Percentiles rank a stretch among this genome's conserved stretches.
phyloP scores from a whole-genome alignment of 2,888 invertebrate species.

The Cylloceria caligata region DNA sequence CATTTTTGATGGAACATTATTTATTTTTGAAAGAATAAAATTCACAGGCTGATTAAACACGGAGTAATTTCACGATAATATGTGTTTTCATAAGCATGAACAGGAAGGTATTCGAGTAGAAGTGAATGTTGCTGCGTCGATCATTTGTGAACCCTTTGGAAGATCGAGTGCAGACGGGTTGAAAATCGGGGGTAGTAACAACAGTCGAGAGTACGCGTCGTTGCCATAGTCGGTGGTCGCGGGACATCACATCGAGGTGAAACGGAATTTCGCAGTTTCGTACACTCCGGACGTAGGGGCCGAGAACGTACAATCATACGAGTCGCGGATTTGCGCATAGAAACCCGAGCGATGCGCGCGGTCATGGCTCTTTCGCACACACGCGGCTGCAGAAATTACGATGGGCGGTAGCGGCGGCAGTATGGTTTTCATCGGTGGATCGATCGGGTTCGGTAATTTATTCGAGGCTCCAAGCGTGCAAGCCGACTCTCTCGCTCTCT shows the following conservation, averaged over 20 bases:
- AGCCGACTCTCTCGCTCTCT: constrained; percentile 40
- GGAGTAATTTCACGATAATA: background rate
- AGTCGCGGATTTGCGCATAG: constrained; percentile 33
- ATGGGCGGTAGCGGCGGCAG: constrained; percentile 60
- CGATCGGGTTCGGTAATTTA: constrained; percentile 73
- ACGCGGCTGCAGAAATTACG: constrained; percentile 67
- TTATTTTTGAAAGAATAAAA: no score
- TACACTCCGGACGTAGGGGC: constrained; percentile 10
- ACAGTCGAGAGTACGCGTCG: constrained; percentile 44
- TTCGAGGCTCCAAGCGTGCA: constrained; percentile 66
- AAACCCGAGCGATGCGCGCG: constrained; percentile 46
- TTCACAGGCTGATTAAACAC: background rate
- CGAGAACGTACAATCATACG: constrained; percentile 24
- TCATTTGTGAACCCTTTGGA: background rate
- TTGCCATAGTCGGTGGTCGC: constrained; percentile 39
- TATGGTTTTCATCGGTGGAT: constrained; percentile 69
- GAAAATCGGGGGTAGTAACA: constrained; percentile 35
- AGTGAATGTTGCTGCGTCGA: background rate
- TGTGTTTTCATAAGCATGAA: constrained; percentile 1
- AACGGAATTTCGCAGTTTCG: constrained; percentile 58
- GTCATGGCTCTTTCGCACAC: constrained; percentile 56
- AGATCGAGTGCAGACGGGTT: constrained; percentile 31
- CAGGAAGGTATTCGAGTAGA: background rate
- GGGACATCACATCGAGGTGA: constrained; percentile 55
- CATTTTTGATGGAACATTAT: no score